Evolutionary conservation across 2,888 invertebrate genomes (phyloP), one percentile per base, ranked within the genome.

Genomic region (Drosophila melanosoma): DNA sequence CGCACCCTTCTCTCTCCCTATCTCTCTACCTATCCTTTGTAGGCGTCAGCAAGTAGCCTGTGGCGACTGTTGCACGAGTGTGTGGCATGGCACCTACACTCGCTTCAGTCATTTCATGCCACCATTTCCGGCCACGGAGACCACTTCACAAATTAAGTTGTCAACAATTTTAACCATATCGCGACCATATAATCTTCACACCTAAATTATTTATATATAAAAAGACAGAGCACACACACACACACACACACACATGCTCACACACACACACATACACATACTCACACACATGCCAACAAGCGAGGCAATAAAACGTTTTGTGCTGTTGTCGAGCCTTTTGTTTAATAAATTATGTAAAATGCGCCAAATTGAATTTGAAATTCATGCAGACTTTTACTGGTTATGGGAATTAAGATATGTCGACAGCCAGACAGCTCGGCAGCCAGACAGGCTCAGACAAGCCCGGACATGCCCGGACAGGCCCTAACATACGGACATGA

Each of bases 331-430:
- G 85, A 71, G 87, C 76, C 88, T 81, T 90, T 90, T 83, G 87
- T 90, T 89, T 87, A 90, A 90, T 90, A 90, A 87, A 90, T 90
- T 90, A 87, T 87, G 87, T 79, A 89, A 89, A 87, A 88, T 86
- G 85, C 84, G 84, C 82, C 82, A 87, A 87, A 87, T 87, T 87
- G 90, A 89, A 89, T 87, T 89, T 90, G 87, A 89, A 87, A 90
- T 87, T 90, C 90, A 87, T 86, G 79, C 82, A 89, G 90, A 82
- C 87, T 73, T 79, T 79, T 76, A 62, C 85, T 87, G 87, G 87
- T 86, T 87, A 90, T 90, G 87, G 89, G 90, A 88, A 87, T 89
- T 87, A 90, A 90, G 84, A 88, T 88, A 83, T 81, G 81, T 79
- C 81, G 77, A 82, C 76, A 78, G 53, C 33, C 53, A 64, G 61